Conservation (phyloP, 2,113 vertebrate genomes). For the Myocastor coypus region DNA sequence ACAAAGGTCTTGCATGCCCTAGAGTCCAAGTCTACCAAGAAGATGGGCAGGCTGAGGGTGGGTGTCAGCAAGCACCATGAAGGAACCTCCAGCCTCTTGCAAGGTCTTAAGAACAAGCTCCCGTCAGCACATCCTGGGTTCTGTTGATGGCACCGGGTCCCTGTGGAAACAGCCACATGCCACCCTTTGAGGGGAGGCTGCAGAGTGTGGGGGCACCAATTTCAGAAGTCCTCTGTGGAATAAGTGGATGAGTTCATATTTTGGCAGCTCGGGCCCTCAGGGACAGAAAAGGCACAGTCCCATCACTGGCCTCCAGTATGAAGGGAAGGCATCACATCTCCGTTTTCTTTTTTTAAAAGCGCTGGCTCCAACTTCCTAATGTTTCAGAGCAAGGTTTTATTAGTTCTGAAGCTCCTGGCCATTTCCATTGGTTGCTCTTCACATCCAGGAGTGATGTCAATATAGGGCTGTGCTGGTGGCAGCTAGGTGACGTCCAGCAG, state of each 20-base stretch:
- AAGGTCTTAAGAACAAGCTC: neutral
- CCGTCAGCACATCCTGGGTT: neutral
- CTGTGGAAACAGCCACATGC: neutral
- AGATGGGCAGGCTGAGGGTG: neutral
- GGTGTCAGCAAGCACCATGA: neutral
- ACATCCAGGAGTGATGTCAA: neutral
- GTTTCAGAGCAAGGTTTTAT: neutral
- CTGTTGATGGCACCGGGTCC: neutral
- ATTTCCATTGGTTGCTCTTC: neutral
- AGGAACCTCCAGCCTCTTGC: neutral
- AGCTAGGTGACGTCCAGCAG: neutral
- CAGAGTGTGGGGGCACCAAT: too few species aligned
- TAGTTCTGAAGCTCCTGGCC: neutral
- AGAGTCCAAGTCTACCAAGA: neutral
- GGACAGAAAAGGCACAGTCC: neutral
- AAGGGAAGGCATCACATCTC: neutral
- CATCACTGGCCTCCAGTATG: too few species aligned
- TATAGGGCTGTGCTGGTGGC: neutral
- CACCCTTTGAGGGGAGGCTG: neutral
- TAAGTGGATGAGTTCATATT: neutral
- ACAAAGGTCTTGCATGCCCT: neutral
- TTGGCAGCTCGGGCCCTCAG: neutral
- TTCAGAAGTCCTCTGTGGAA: neutral
- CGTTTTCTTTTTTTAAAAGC: neutral
- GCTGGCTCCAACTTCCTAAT: conserved; percentile 1